These are phyloP conservation scores for Cantharis rufa DNA, from an alignment of 2,888 invertebrate genomes.

Conservation along the genomic window DNA sequence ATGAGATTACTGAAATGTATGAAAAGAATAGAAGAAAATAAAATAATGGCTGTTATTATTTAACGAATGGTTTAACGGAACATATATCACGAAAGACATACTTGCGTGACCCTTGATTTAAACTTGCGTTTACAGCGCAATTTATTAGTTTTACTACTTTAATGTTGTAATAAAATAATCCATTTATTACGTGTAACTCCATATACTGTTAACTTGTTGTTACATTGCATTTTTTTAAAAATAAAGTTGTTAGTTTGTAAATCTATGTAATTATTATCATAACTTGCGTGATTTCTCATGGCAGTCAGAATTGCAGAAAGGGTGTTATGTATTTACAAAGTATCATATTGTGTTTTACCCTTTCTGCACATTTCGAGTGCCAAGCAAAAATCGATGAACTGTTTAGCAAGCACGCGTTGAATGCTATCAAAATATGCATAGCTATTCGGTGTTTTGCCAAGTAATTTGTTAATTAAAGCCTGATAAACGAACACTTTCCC, in stretches of 20 bases:
- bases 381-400: background rate
- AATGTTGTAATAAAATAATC: constrained; percentile 49
- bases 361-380: background rate
- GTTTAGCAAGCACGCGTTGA: too few relatives aligned
- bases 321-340: background rate
- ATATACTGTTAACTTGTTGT: background rate
- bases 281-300: background rate
- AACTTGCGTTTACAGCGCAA: constrained; percentile 45
- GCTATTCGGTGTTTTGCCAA: background rate
- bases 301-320: background rate
- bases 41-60: constrained; percentile 6
- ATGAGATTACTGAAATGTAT: background rate
- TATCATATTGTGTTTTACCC: background rate
- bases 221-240: background rate
- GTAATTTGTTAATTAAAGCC: background rate
- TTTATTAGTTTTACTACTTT: constrained; percentile 48
- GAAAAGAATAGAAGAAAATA: background rate
- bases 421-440: background rate
- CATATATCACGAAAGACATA: constrained; percentile 35
- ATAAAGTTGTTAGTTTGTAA: background rate
- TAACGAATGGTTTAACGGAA: constrained; percentile 27
- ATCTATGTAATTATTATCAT: background rate
- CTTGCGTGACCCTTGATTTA: constrained; percentile 46
- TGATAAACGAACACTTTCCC: background rate
- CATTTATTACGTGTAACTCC: constrained; percentile 48